These are phyloP conservation scores for Crotalus tigris DNA, from an alignment of 2,113 vertebrate species.

Conservation along the genomic window DNA sequence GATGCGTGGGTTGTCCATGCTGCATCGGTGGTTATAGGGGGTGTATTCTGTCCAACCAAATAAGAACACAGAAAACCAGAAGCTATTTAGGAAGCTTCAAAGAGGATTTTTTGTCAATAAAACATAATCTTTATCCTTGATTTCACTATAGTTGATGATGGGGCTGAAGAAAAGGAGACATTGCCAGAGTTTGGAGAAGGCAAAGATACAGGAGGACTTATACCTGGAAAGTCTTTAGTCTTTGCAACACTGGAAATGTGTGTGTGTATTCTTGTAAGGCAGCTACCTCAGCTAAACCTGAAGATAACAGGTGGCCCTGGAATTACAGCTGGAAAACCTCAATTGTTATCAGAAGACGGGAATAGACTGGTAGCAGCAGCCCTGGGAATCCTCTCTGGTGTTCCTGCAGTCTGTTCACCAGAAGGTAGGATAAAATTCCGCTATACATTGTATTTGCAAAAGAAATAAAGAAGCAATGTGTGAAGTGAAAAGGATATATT, in stretches of 20 bases:
- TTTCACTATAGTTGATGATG: slow-evolving; percentile 85
- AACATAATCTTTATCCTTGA: slow-evolving; percentile 22
- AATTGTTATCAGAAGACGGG: slow-evolving; percentile 75
- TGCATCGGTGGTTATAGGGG: neutral
- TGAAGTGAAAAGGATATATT: slow-evolving; percentile 13
- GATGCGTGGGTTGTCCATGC: neutral
- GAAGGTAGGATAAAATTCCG: slow-evolving; percentile 76
- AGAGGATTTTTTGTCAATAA: slow-evolving; percentile 3
- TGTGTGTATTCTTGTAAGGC: slow-evolving; percentile 88
- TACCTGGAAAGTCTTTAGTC: slow-evolving; percentile 90
- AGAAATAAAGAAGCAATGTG: slow-evolving; percentile 15
- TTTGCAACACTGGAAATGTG: slow-evolving; percentile 87
- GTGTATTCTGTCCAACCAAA: neutral
- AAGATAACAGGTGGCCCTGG: slow-evolving; percentile 77
- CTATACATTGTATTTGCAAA: slow-evolving; percentile 11
- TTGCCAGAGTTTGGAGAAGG: slow-evolving; percentile 93
- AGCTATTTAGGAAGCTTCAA: neutral
- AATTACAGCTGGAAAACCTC: slow-evolving; percentile 68
- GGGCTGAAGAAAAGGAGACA: slow-evolving; percentile 94
- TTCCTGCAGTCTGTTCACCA: slow-evolving; percentile 90
- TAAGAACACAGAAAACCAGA: neutral
- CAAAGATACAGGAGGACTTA: slow-evolving; percentile 88
- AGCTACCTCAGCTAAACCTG: slow-evolving; percentile 88
- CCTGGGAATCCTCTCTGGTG: slow-evolving; percentile 84
- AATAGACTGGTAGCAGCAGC: slow-evolving; percentile 79